Evolutionary conservation across 64 coral and sea anemone genomes (phyloP).

Genomic region (Pachyseris speciosa): DNA sequence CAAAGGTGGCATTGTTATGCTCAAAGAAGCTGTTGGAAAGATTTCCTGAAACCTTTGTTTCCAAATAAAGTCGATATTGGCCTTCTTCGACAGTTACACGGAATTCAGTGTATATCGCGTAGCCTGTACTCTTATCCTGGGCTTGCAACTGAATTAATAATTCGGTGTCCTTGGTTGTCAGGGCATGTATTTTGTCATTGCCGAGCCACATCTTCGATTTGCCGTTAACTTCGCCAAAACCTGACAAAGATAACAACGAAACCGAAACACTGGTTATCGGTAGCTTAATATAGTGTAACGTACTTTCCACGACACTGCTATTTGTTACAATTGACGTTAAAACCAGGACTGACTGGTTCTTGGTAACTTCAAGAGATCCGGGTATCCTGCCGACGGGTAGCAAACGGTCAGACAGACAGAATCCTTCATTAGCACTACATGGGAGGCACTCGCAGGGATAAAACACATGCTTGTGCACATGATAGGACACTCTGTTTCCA

Average conservation of each 20-base stretch:
- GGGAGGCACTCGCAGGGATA: too few species aligned
- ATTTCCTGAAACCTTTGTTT: conserved; percentile 2
- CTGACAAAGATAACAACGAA: not conserved
- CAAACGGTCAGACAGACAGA: too few species aligned
- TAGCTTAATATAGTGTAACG: too few species aligned
- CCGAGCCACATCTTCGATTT: conserved; percentile 15
- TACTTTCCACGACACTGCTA: too few species aligned
- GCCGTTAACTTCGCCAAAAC: not conserved
- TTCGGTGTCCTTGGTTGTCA: not conserved
- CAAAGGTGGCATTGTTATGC: not conserved
- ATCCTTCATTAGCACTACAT: too few species aligned
- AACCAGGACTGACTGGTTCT: too few species aligned
- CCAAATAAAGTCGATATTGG: not conserved
- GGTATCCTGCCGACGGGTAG: too few species aligned
- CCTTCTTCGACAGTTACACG: not conserved
- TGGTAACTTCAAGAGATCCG: too few species aligned
- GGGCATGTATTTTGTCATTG: not conserved
- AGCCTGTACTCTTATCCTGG: not conserved
- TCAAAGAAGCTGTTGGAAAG: not conserved
- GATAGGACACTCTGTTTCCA: too few species aligned
- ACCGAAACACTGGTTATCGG: too few species aligned
- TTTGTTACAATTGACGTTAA: too few species aligned
- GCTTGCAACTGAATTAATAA: not conserved
- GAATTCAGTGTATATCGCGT: not conserved
- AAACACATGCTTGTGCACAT: too few species aligned